phyloP scores from a whole-genome alignment of 2,797 vertebrate genomes.

The Eleutherodactylus coqui region DNA sequence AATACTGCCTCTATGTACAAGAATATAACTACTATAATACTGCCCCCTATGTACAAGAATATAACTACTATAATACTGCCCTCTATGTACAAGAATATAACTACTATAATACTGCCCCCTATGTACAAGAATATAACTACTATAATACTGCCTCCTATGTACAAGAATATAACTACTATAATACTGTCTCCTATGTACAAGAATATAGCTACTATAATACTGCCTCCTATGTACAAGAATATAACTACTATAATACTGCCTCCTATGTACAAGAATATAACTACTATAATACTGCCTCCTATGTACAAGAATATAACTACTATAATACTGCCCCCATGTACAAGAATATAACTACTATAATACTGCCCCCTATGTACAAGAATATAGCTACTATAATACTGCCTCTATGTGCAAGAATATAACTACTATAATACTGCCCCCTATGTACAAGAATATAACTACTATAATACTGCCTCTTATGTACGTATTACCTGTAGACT shows the following conservation, averaged over 20 bases:
- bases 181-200: background rate
- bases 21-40: conserved; percentile 17
- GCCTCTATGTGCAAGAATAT: background rate
- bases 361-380: conserved; percentile 4
- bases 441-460: conserved; percentile 7
- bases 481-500: too few relatives aligned
- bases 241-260: conserved; percentile 12
- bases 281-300: conserved; percentile 6
- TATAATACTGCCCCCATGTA: conserved; percentile 1
- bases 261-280: conserved; percentile 10
- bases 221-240: conserved; percentile 4
- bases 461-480: background rate
- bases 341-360: conserved; percentile 17
- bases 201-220: conserved; percentile 16
- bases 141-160: too few relatives aligned
- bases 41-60: background rate
- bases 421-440: conserved; percentile 19
- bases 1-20: background rate
- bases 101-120: too few relatives aligned
- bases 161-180: conserved; percentile 11
- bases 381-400: conserved; percentile 8
- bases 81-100: background rate
- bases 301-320: conserved; percentile 13
- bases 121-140: too few relatives aligned
- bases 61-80: conserved; percentile 20